Evolutionary conservation across 2,888 invertebrate species (phyloP).

Genomic region (Euzetes globulus): DNA sequence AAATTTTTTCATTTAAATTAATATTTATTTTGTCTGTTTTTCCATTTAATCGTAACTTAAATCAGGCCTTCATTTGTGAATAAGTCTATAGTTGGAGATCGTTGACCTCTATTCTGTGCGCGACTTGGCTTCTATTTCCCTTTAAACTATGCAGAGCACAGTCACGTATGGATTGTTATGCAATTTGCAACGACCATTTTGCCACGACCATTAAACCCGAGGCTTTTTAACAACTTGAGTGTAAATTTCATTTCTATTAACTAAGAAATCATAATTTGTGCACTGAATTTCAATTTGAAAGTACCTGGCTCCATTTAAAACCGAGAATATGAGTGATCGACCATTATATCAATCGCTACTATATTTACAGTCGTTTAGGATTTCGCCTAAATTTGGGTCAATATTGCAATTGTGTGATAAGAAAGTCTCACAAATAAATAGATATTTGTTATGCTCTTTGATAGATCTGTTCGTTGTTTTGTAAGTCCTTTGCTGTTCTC

Average conservation of each 20-base stretch:
- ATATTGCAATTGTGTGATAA: background rate
- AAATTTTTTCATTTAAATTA: background rate
- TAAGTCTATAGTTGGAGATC: constrained; percentile 1
- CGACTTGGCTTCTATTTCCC: background rate
- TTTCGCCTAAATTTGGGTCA: constrained; percentile 8
- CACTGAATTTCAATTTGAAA: background rate
- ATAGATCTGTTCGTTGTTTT: background rate
- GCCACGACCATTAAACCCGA: background rate
- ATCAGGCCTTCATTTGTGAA: background rate
- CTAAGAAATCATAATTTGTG: background rate
- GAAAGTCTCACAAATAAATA: background rate
- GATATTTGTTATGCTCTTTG: background rate
- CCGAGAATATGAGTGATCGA: background rate
- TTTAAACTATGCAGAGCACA: background rate
- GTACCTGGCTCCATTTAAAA: background rate
- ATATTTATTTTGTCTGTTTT: background rate
- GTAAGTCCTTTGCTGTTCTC: background rate
- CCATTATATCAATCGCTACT: background rate
- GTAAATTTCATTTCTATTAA: background rate
- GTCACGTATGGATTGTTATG: background rate
- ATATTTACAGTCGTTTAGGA: background rate
- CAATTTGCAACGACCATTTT: background rate
- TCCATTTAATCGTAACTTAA: background rate
- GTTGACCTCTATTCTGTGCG: background rate
- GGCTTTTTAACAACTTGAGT: background rate